These are phyloP conservation scores for Chrysotoxum bicinctum DNA, from an alignment of 2,888 invertebrate genomes.

Conservation along the genomic window DNA sequence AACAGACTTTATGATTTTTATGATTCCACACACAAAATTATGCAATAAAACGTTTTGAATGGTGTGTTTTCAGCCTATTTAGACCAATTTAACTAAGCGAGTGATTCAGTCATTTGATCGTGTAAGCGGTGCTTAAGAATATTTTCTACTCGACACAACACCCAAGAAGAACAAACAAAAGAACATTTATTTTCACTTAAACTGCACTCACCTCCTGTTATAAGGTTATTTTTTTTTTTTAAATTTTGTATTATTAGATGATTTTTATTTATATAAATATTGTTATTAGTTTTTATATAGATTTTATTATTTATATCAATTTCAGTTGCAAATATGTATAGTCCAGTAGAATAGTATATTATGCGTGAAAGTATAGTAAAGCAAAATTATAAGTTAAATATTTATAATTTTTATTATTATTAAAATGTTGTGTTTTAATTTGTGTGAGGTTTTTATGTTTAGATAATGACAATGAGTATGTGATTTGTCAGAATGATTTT, in stretches of 20 bases:
- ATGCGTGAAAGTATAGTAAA: conserved; percentile 70
- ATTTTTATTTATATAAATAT: conserved; percentile 27
- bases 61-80: too few species aligned
- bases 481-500: neutral
- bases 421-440: neutral
- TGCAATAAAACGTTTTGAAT: too few species aligned
- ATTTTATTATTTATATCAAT: conserved; percentile 19
- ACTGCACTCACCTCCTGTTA: conserved; percentile 72
- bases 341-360: conserved; percentile 68
- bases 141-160: conserved; percentile 36
- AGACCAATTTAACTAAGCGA: too few species aligned
- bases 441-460: neutral
- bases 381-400: conserved; percentile 42
- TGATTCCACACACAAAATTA: too few species aligned
- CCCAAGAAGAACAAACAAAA: conserved; percentile 29
- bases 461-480: neutral
- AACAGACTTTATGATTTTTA: too few species aligned
- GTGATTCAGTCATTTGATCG: neutral
- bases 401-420: conserved; percentile 14
- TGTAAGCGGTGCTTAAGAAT: neutral
- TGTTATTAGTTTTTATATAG: conserved; percentile 23
- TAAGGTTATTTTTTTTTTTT: conserved; percentile 43
- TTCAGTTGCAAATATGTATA: conserved; percentile 56
- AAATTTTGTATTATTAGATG: conserved; percentile 64
- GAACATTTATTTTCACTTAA: conserved; percentile 29